Evolutionary conservation across 2,888 invertebrate species (phyloP), one percentile per base, ranked within the genome.

Genomic region (Physocephala rufipes): DNA sequence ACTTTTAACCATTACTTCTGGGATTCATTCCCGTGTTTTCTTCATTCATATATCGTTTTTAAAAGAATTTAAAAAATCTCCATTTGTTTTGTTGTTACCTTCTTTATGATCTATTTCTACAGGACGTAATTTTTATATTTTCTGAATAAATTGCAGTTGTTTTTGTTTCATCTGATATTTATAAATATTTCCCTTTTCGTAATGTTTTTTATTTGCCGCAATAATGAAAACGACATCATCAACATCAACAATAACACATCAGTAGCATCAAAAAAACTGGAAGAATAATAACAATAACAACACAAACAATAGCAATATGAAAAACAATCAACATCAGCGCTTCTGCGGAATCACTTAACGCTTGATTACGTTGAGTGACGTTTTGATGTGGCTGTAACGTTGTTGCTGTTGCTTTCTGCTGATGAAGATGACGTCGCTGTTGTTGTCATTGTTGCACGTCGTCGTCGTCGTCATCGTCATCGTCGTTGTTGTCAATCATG

Each of bases 271-370:
- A 26, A 16, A 51, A 19, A 7, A 45, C 62, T 30, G n/a, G 45
- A 19, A 62, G n/a, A 61, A 66, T 36, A 30, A 5, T n/a, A 53
- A 36, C 55, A 9, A 53, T 19, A 21, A 58, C 61, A 62, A 61
- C 30, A 49, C 47, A 49, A 58, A 67, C 47, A 12, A 24, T 16
- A 24, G 24, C 66, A 66, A 47, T 16, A 55, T n/a, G 51, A 21
- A 51, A 26, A 26, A 24, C 5, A 4, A 36, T 9, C 4, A 13
- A 66, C 47, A n/a, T 28, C 24, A 49, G 64, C 51, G 77, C 81
- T 80, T 81, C 79, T 80, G 78, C 81, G 78, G 82, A 82, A 81
- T 82, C 81, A 81, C 81, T 81, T 81, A 82, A 81, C 81, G 81
- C 81, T 81, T 82, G 81, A 82, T 81, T 81, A 81, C 82, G 78